These are phyloP conservation scores for Caenorhabditis sp. DNA, from an alignment of 2,888 invertebrate species.

Conservation along the genomic window DNA sequence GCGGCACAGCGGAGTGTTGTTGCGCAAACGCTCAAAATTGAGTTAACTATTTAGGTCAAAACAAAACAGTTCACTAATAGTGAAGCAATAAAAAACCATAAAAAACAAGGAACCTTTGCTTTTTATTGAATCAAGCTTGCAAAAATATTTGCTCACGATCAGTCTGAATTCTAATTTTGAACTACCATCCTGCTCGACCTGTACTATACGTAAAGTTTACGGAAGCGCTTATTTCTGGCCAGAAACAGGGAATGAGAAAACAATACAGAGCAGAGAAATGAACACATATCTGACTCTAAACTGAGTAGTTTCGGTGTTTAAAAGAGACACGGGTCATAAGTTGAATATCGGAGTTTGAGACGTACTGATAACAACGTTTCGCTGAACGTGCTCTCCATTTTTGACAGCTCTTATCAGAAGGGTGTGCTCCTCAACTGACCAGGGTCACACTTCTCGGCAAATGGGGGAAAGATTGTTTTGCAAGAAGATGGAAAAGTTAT, in stretches of 20 bases:
- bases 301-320: neutral
- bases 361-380: conserved; percentile 40
- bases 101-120: too few species aligned
- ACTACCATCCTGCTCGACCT: neutral
- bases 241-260: neutral
- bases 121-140: neutral
- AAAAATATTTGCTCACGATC: conserved; percentile 33
- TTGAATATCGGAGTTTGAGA: conserved; percentile 34
- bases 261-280: neutral
- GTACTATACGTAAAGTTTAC: conserved; percentile 45
- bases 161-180: conserved; percentile 8
- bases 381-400: conserved; percentile 24
- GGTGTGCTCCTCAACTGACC: conserved; percentile 25
- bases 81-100: too few species aligned
- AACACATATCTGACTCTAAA: neutral
- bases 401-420: conserved; percentile 44
- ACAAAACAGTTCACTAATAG: too few species aligned
- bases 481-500: neutral
- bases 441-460: conserved; percentile 30
- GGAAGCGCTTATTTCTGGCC: conserved; percentile 49
- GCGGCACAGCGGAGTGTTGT: too few species aligned
- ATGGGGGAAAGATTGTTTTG: neutral
- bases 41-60: too few species aligned
- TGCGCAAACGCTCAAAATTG: too few species aligned
- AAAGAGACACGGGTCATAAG: conserved; percentile 29